These are phyloP conservation scores for Anagyrus pseudococci DNA, from an alignment of 2,888 invertebrate genomes.

Conservation along the genomic window DNA sequence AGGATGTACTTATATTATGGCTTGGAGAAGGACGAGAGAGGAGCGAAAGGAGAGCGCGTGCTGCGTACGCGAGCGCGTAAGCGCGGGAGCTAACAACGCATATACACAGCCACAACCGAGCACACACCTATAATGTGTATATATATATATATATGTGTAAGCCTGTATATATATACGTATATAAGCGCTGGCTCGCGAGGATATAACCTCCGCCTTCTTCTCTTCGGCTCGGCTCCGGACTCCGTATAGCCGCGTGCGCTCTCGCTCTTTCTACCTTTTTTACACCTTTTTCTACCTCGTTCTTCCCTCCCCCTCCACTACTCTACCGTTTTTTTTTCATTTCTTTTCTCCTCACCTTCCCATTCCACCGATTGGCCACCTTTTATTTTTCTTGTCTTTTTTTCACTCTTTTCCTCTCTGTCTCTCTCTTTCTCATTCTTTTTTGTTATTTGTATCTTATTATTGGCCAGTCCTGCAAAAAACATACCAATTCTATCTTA, in stretches of 20 bases:
- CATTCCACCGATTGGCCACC: no score
- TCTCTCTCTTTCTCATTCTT: no score
- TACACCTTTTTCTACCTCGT: background rate
- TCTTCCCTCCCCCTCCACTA: background rate
- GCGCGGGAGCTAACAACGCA: slow-evolving; percentile 53
- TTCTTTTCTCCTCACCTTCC: background rate
- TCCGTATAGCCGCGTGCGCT: background rate
- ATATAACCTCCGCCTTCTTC: slow-evolving; percentile 13
- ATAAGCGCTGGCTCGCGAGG: slow-evolving; percentile 43
- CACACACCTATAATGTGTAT: no score
- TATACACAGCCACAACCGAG: no score
- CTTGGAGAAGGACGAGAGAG: slow-evolving; percentile 6
- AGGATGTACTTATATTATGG: no score
- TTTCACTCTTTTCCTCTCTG: no score
- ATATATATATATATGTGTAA: slow-evolving; percentile 47
- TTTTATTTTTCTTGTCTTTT: no score
- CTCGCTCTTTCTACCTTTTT: background rate
- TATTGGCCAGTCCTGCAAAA: no score
- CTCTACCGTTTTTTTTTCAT: slow-evolving; percentile 2
- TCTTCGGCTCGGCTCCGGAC: slow-evolving; percentile 19
- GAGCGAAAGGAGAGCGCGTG: slow-evolving; percentile 19
- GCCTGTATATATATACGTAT: slow-evolving; percentile 9
- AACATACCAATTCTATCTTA: no score
- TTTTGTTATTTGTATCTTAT: no score
- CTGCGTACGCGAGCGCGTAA: slow-evolving; percentile 47